These are phyloP conservation scores for Andrena dorsata DNA, from an alignment of 2,888 invertebrate genomes.

Conservation along the genomic window DNA sequence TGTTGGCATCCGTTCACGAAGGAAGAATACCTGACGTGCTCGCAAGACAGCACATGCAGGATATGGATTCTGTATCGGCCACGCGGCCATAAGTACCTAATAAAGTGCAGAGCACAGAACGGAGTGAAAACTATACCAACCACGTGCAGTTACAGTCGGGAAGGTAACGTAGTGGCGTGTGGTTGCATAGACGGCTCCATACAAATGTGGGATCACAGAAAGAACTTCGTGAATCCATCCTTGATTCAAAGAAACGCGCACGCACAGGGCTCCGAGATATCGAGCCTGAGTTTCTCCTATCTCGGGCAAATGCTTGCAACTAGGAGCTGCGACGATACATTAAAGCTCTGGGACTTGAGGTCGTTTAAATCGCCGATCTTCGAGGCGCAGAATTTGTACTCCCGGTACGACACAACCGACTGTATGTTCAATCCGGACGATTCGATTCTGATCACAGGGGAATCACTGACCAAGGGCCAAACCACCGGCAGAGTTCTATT, in stretches of 20 bases:
- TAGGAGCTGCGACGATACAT: constrained; percentile 95
- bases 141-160: constrained; percentile 92
- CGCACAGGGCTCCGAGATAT: constrained; percentile 91
- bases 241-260: constrained; percentile 93
- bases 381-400: constrained; percentile 90
- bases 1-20: constrained; percentile 97
- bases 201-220: constrained; percentile 98
- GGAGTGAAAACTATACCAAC: constrained; percentile 95
- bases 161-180: constrained; percentile 95
- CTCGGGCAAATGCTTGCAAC: constrained; percentile 92
- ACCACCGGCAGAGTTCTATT: constrained; percentile 90
- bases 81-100: constrained; percentile 92
- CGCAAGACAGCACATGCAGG: constrained; percentile 96
- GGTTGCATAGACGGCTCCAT: constrained; percentile 98
- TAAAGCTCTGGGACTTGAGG: constrained; percentile 98
- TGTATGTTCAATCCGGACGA: constrained; percentile 96
- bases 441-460: constrained; percentile 94
- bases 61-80: constrained; percentile 95
- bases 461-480: constrained; percentile 90
- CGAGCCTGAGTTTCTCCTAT: constrained; percentile 95
- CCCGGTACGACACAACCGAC: constrained; percentile 93
- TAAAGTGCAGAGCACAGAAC: constrained; percentile 94
- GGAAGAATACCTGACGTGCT: constrained; percentile 97
- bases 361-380: constrained; percentile 92
- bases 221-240: constrained; percentile 95